Conservation (phyloP, 2,797 vertebrate genomes). For the Takifugu ocellatus region DNA sequence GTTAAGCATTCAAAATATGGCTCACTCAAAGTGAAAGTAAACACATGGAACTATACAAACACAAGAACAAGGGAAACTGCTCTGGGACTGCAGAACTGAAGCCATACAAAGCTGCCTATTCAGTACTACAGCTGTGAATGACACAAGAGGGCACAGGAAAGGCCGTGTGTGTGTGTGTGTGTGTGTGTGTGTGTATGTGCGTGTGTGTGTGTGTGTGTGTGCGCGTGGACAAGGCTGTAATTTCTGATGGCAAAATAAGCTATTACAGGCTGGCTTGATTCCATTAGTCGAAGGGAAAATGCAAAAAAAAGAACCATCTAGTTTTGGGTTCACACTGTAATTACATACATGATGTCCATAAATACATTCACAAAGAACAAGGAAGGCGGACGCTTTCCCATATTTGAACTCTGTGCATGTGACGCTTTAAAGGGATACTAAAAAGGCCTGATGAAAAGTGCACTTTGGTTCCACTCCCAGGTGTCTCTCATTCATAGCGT, state of each 20-base stretch:
- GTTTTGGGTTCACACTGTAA: constrained; percentile 60
- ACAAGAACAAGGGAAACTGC: constrained; percentile 33
- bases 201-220: constrained; percentile 29
- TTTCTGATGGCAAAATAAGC: constrained; percentile 67
- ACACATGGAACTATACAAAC: constrained; percentile 19
- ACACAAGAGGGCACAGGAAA: constrained; percentile 49
- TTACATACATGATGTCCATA: constrained; percentile 60
- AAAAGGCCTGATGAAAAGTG: no score
- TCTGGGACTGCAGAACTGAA: constrained; percentile 27
- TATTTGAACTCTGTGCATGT: constrained; percentile 13
- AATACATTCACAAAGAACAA: constrained; percentile 42
- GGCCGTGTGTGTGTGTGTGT: constrained; percentile 9
- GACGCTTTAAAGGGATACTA: no score
- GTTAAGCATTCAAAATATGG: not conserved
- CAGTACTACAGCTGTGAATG: constrained; percentile 60
- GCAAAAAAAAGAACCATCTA: constrained; percentile 38
- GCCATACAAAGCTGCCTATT: constrained; percentile 67
- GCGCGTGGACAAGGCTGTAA: constrained; percentile 67
- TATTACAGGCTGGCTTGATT: constrained; percentile 63
- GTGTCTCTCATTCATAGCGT: not conserved
- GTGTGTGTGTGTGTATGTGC: constrained; percentile 1
- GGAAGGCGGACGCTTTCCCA: constrained; percentile 31
- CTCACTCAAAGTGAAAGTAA: constrained; percentile 8
- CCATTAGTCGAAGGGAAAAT: constrained; percentile 59
- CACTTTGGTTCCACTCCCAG: constrained; percentile 25